Conservation (phyloP, 2,113 vertebrate genomes). For the Regulus satrapa region DNA sequence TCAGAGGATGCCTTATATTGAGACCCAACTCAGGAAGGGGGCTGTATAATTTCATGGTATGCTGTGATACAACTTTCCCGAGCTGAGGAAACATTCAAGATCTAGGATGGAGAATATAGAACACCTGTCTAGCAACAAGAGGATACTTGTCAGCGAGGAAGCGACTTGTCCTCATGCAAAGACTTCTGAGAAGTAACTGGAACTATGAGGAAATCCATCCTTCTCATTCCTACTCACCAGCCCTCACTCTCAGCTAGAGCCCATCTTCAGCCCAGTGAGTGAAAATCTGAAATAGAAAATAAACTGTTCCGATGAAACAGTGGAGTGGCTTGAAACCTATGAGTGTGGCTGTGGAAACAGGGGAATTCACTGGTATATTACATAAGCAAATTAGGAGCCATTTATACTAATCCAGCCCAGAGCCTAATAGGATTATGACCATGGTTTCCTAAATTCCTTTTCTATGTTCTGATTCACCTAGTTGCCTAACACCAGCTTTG, state of each 20-base stretch:
- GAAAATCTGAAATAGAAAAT: neutral
- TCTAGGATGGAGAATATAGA: neutral
- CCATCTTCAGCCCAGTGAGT: neutral
- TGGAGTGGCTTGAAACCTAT: neutral
- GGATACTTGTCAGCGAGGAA: neutral
- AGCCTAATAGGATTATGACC: neutral
- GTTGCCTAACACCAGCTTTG: neutral
- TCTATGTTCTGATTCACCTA: neutral
- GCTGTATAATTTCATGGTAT: neutral
- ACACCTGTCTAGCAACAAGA: neutral
- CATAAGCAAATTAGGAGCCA: neutral
- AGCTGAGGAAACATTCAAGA: neutral
- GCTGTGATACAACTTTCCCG: neutral
- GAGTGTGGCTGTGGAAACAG: neutral
- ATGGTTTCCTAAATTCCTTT: neutral
- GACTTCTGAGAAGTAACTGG: neutral
- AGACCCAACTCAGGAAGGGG: neutral
- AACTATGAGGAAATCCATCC: neutral
- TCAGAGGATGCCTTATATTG: neutral
- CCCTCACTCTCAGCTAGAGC: neutral
- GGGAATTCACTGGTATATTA: neutral
- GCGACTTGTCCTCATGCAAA: neutral
- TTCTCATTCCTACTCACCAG: neutral
- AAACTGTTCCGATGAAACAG: neutral
- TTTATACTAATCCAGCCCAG: slow-evolving; percentile 9